Conservation (phyloP, 2,113 vertebrate species). For the Synchiropus splendidus region DNA sequence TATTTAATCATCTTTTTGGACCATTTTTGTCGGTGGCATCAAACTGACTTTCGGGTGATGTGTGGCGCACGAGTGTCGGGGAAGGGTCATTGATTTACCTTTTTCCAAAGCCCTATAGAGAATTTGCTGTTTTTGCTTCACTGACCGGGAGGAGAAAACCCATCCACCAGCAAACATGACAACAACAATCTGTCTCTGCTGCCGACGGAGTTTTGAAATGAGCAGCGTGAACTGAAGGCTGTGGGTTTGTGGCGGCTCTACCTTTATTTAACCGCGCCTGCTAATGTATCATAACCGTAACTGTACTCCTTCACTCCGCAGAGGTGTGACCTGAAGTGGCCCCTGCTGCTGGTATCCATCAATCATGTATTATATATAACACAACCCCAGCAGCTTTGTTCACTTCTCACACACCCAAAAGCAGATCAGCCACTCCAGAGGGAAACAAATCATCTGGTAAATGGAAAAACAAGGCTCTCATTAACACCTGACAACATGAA, state of each 20-base stretch:
- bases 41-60: no score
- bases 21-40: no score
- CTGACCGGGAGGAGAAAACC: slow-evolving; percentile 7
- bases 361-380: slow-evolving; percentile 27
- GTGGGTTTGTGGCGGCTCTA: no score
- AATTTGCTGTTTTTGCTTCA: slow-evolving; percentile 14
- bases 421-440: slow-evolving; percentile 19
- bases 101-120: slow-evolving; percentile 16
- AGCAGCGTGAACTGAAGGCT: no score
- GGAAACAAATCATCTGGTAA: slow-evolving; percentile 4
- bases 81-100: slow-evolving; percentile 43
- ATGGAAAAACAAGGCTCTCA: slow-evolving; percentile 24
- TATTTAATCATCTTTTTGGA: no score
- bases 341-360: slow-evolving; percentile 6
- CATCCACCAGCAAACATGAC: background rate
- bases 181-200: background rate
- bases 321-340: slow-evolving; percentile 5
- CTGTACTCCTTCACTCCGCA: slow-evolving; percentile 2
- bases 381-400: slow-evolving; percentile 22
- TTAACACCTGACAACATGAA: slow-evolving; percentile 20
- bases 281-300: no score
- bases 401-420: slow-evolving; percentile 21
- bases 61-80: slow-evolving; percentile 24
- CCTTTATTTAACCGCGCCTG: no score
- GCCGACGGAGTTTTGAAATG: no score